Evolutionary conservation across 2,797 vertebrate genomes (phyloP).

Genomic region (Sebastes glaucus): DNA sequence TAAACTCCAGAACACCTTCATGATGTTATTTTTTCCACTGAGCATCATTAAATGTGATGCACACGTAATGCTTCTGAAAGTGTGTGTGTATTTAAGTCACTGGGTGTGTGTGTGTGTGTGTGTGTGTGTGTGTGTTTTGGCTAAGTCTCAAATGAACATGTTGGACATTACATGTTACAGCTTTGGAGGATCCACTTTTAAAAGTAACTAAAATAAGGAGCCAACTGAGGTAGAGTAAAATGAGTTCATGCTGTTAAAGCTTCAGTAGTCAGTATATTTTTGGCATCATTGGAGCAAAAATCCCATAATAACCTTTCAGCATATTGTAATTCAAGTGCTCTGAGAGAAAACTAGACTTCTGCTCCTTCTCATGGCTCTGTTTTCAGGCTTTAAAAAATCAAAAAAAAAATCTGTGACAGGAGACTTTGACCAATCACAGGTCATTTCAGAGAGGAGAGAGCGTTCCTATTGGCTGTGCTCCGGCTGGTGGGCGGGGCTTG

Average conservation of each 20-base stretch:
- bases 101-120: neutral
- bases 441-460: too few species aligned
- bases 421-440: too few species aligned
- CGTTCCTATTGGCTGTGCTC: too few species aligned
- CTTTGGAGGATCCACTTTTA: slow-evolving; percentile 1
- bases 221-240: neutral
- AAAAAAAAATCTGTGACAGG: too few species aligned
- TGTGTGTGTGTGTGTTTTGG: slow-evolving; percentile 1
- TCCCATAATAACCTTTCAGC: too few species aligned
- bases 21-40: neutral
- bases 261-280: too few species aligned
- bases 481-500: too few species aligned
- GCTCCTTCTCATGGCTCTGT: too few species aligned
- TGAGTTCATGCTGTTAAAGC: neutral
- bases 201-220: neutral
- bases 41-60: neutral
- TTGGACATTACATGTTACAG: neutral
- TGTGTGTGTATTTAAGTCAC: neutral
- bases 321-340: too few species aligned
- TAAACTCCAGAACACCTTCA: slow-evolving; percentile 4
- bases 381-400: too few species aligned
- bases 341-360: too few species aligned
- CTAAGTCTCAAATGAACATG: neutral
- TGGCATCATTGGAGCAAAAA: too few species aligned
- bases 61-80: neutral